A percentile compares a stretch with the other conserved stretches of the same genome.
These are phyloP conservation scores for Pangasianodon hypophthalmus DNA, from an alignment of 2,113 vertebrate species.

Conservation along the genomic window DNA sequence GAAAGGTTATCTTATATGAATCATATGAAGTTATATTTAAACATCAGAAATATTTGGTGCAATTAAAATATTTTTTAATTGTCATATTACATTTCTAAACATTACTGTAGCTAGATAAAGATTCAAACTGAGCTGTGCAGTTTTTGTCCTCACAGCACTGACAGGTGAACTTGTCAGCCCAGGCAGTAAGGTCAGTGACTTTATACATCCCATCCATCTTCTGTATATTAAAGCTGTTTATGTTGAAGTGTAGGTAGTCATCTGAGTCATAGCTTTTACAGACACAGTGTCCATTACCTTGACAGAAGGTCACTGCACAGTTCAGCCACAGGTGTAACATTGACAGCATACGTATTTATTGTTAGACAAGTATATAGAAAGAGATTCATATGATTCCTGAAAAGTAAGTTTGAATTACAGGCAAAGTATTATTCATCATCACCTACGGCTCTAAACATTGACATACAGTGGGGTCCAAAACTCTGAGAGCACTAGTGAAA, in stretches of 20 bases:
- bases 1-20: no score
- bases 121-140: conserved; percentile 49
- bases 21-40: no score
- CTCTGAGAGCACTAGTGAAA: no score
- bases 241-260: conserved; percentile 76
- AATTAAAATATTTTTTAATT: no score
- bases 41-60: no score
- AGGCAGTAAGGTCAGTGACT: conserved; percentile 58
- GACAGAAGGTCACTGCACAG: conserved; percentile 79
- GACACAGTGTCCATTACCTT: conserved; percentile 75
- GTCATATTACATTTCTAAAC: no score
- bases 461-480: no score
- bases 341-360: conserved; percentile 83
- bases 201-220: conserved; percentile 55
- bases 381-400: conserved; percentile 65
- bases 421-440: not conserved
- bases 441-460: not conserved
- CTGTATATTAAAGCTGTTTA: conserved; percentile 59
- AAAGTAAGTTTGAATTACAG: not conserved
- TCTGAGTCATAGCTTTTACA: conserved; percentile 75
- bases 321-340: conserved; percentile 82
- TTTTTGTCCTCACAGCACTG: conserved; percentile 65
- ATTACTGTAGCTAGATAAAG: no score
- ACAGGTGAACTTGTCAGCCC: conserved; percentile 67
- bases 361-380: conserved; percentile 67